phyloP scores from a whole-genome alignment of 2,888 invertebrate species.

The Himalopsyche kuldschensis region DNA sequence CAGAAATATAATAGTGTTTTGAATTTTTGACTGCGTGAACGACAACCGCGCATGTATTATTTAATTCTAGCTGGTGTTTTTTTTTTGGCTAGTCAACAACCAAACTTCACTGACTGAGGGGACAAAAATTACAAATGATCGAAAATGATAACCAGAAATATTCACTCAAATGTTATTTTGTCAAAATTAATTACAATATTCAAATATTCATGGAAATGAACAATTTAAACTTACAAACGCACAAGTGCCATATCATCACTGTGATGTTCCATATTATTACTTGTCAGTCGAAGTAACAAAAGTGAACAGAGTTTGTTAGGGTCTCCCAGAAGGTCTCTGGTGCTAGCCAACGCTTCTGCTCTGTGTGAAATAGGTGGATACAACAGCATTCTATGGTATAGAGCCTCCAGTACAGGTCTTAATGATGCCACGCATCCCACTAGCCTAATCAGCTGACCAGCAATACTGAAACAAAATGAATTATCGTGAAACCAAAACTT shows the following conservation, averaged over 20 bases:
- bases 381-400: constrained; percentile 90
- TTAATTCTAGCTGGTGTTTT: too few species aligned
- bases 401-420: constrained; percentile 87
- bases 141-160: not conserved
- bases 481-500: not conserved
- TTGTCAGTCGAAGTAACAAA: constrained; percentile 68
- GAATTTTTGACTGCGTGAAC: too few species aligned
- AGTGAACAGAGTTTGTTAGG: constrained; percentile 79
- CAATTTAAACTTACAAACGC: constrained; percentile 66
- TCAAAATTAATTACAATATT: not conserved
- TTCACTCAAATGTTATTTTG: not conserved
- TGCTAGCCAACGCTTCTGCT: constrained; percentile 80
- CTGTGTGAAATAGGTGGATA: constrained; percentile 85
- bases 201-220: not conserved
- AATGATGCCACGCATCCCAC: constrained; percentile 87
- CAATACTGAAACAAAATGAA: constrained; percentile 65
- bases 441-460: constrained; percentile 82
- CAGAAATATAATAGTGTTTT: too few species aligned
- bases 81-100: too few species aligned
- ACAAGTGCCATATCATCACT: constrained; percentile 81
- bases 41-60: too few species aligned
- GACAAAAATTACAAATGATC: too few species aligned
- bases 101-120: too few species aligned
- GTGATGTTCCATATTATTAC: constrained; percentile 54
- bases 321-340: constrained; percentile 77